Evolutionary conservation across 64 coral and sea anemone species (phyloP).

Genomic region (Actinia tenebrosa): DNA sequence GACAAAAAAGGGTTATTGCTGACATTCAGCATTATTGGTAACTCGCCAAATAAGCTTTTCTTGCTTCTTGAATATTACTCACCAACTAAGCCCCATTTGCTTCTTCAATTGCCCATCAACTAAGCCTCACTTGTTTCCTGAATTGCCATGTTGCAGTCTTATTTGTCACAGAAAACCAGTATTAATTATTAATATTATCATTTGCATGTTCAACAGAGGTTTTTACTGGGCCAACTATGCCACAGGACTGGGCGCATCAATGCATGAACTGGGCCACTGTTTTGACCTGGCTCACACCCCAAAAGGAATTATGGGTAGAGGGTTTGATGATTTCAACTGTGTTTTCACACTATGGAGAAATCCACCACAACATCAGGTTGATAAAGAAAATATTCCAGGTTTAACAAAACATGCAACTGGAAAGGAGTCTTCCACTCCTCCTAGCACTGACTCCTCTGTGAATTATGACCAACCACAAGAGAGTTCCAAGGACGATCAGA

Average conservation of each 20-base stretch:
- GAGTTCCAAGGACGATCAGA: neutral
- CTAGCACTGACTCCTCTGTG: neutral
- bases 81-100: no score
- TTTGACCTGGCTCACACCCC: conserved; percentile 98
- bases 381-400: neutral
- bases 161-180: no score
- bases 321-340: conserved; percentile 93
- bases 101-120: no score
- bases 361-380: neutral
- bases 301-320: conserved; percentile 90
- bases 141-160: no score
- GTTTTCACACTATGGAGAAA: conserved; percentile 68
- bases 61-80: no score
- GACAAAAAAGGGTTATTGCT: no score
- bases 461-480: neutral
- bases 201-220: conserved; percentile 51
- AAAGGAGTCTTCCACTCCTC: neutral
- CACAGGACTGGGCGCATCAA: conserved; percentile 93
- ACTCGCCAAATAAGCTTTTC: no score
- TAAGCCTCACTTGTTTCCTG: no score
- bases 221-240: conserved; percentile 98
- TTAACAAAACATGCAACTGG: neutral
- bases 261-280: conserved; percentile 96
- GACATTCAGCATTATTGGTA: no score
- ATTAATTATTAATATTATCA: neutral